Base-by-base conservation (phyloP, 2,888 invertebrate species). In the Panorpa germanica region DNA sequence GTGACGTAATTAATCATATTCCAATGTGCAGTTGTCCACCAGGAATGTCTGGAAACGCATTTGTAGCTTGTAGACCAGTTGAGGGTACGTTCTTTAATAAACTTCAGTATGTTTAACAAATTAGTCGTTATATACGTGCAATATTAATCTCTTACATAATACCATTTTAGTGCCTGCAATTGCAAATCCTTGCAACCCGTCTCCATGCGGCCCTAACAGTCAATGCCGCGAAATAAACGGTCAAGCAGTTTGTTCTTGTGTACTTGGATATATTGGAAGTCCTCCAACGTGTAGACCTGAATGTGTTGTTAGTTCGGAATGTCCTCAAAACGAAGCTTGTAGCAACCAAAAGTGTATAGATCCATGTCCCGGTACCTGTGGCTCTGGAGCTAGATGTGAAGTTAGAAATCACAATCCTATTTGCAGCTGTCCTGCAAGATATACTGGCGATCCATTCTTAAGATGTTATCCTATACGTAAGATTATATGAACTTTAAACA, bases 251-350 rank as follows among this genome's bases (percentile, higher is more conserved):
- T 83, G 82, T 45, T 73, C 75, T 13, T 82, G 82, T 44, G 54
- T 75, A 34, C 63, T 66, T 34, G 69, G 65, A 23, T 81, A 65
- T 48, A 61, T 66, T 28, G 82, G 82, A 32, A 71, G 67, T 40
- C 81, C 82, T 29, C 80, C 80, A 15, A 64, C 69, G 28, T 81
- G 80, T 42, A 61, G 77, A 41, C 75, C 77, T 5, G 80, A 81
- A 50, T 83, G 83, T 48, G 66, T 69, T 5, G 67, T 68, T n/a
- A 81, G 75, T 45, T 61, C 72, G 3, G 81, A 83, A 47, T 85
- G 85, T 52, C 54, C 68, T 5, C 57, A 69, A 19, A 70, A 70
- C 39, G 65, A 69, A 45, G 77, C 82, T 10, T 85, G 85, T 45
- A 69, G 69, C 41, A 78, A 76, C 47, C 75, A 77, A 43, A 75